Conservation (phyloP, 1,140 invertebrate species). For the Rhagoletis pomonella region DNA sequence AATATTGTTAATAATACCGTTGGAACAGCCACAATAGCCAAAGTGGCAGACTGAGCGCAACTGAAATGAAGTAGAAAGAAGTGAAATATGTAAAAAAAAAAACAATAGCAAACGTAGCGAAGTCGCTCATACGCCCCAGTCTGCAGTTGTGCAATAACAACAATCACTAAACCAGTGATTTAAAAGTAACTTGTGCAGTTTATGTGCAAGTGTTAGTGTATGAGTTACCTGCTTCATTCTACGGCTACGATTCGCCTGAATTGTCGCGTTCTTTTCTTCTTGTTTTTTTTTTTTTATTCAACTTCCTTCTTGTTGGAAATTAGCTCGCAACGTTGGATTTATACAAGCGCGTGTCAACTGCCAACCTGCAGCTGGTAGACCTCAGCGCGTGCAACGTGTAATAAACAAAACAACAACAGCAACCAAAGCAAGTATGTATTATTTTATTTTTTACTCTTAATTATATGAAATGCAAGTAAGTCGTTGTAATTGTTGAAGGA, state of each 20-base stretch:
- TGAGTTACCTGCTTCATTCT: neutral
- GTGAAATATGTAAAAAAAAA: no score
- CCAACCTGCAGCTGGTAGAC: neutral
- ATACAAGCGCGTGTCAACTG: constrained; percentile 28
- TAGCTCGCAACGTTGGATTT: neutral
- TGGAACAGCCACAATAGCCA: neutral
- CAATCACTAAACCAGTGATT: neutral
- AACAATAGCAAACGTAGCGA: neutral
- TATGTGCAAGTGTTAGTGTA: neutral
- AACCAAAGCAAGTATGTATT: constrained; percentile 1
- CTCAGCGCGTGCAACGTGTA: neutral
- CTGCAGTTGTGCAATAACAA: no score
- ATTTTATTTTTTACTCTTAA: constrained; percentile 23
- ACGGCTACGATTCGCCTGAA: no score
- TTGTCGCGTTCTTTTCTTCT: no score
- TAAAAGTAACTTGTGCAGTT: neutral
- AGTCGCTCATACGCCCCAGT: neutral
- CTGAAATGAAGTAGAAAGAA: no score
- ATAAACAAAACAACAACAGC: constrained; percentile 7
- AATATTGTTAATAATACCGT: constrained; percentile 1
- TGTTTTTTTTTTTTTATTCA: no score
- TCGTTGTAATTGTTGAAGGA: neutral
- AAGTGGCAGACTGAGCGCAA: neutral
- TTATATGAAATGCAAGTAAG: neutral
- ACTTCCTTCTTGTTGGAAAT: neutral